Percentiles rank a stretch among this genome's conserved stretches.
Evolutionary conservation across 2,113 vertebrate species (phyloP).

Genomic region (Ramphastos sulfuratus): DNA sequence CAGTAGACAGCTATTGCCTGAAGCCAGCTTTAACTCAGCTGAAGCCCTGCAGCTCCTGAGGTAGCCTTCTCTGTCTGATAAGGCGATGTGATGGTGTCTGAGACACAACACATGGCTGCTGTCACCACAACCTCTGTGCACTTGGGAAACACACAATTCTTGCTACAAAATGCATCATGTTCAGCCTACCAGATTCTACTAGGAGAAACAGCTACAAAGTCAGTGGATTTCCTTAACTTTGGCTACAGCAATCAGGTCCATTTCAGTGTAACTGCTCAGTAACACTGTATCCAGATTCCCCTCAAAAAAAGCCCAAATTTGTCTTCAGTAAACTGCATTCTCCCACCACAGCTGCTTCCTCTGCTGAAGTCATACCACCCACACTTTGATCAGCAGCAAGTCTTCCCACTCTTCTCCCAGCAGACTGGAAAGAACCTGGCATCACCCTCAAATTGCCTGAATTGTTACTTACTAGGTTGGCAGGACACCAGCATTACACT

Average conservation of each 20-base stretch:
- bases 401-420: constrained; percentile 12
- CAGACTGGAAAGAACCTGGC: not conserved
- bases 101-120: not conserved
- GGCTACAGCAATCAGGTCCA: not conserved
- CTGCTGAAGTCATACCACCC: not conserved
- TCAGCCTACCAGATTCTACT: not conserved
- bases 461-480: not conserved
- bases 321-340: not conserved
- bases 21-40: not conserved
- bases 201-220: not conserved
- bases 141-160: not conserved
- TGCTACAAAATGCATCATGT: not conserved
- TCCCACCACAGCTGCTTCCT: constrained; percentile 7
- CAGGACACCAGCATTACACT: not conserved
- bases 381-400: not conserved
- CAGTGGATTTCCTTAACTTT: not conserved
- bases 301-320: not conserved
- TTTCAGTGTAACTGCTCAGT: not conserved
- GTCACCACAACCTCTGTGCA: not conserved
- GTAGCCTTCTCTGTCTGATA: not conserved
- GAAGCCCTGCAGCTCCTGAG: not conserved
- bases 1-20: not conserved
- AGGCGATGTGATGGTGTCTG: not conserved
- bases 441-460: not conserved
- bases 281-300: not conserved